Base-by-base conservation (phyloP, 1,140 invertebrate genomes). In the Pogonognathellus flavescens region DNA sequence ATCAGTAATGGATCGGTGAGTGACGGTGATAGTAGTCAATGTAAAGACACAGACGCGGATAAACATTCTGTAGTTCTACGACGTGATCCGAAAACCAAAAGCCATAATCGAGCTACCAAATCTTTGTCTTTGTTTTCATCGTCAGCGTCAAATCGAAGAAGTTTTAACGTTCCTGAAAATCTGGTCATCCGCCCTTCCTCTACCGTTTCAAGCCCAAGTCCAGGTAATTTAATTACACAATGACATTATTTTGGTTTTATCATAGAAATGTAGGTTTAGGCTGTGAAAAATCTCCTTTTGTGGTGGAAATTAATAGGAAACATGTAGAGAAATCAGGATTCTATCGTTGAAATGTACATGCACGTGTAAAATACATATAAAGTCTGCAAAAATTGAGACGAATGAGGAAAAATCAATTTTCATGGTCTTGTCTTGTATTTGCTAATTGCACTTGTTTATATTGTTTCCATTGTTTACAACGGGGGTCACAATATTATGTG, bases 121-220 rank as follows among this genome's bases (percentile, higher is more conserved):
- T 76, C 70, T 9, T 50, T 76, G 14, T 76, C 70, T 10, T n/a
- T 76, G 14, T 76, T 76, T 76, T 41, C n/a, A 18, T 31, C 70
- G 2, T 76, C 70, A 8, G 2, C 53, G 2, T 41, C 31, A 41
- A 41, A 41, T 41, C 5, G 31, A 10, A 76, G 70, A 76, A 76
- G 70, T 76, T 76, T 76, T 76, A 25, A 76, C 49, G 70, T 76
- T 76, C 70, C 70, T 76, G 70, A 76, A n/a, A 76, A 50, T 76
- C 70, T 76, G 41, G 70, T 76, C 70, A 49, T 76, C 10, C 70
- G 70, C 49, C 70, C 70, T 76, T n/a, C 25, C 14, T 76, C 70
- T 6, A 41, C 31, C 25, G 70, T 49, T 7, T 76, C 70, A 25
- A 76, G 70, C 10, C 70, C 70, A 49, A 76, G 70, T 76, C 70